These are phyloP conservation scores for Erebia palarica DNA, from an alignment of 2,888 invertebrate species.

Conservation along the genomic window DNA sequence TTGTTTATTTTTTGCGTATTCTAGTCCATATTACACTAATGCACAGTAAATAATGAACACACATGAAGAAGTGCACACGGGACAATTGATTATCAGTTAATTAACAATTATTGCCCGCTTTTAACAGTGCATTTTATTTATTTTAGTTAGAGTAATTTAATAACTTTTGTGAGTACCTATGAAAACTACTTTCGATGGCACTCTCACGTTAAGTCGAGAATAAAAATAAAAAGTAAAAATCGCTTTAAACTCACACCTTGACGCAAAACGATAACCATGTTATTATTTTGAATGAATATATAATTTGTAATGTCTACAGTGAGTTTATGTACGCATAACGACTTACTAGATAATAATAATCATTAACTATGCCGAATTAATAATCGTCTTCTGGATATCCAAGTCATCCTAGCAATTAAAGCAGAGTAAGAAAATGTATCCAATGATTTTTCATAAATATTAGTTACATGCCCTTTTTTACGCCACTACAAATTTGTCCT, in stretches of 20 bases:
- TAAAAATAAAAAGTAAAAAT: not conserved
- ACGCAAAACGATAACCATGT: constrained; percentile 19
- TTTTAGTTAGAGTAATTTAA: not conserved
- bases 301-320: constrained; percentile 33
- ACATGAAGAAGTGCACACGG: too few species aligned
- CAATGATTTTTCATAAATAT: too few species aligned
- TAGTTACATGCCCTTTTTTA: too few species aligned
- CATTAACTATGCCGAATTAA: constrained; percentile 29
- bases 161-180: not conserved
- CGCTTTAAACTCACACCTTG: constrained; percentile 19
- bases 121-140: too few species aligned
- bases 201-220: not conserved
- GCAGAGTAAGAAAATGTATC: not conserved
- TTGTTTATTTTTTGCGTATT: too few species aligned
- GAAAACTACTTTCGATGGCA: not conserved
- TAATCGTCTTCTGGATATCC: constrained; percentile 16
- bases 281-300: constrained; percentile 41
- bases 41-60: too few species aligned
- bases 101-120: too few species aligned
- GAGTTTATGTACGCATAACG: constrained; percentile 29
- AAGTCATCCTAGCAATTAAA: not conserved
- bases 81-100: too few species aligned
- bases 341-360: constrained; percentile 30
- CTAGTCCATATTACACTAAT: too few species aligned
- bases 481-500: too few species aligned